Evolutionary conservation across 1,140 invertebrate species (phyloP), one percentile per base, ranked within the genome.

Genomic region (Diachasmimorpha longicaudata): DNA sequence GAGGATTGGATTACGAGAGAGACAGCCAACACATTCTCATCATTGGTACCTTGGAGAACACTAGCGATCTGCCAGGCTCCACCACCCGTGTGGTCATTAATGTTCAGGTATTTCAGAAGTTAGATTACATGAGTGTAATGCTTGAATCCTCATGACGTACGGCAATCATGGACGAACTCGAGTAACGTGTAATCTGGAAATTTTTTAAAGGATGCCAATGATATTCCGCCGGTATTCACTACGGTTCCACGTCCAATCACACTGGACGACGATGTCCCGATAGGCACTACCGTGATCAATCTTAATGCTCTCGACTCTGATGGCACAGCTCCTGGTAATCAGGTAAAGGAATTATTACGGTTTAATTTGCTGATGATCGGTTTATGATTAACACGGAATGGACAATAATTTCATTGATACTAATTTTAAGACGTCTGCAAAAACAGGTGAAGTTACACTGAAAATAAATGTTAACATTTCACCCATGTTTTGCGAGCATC

Each of bases 201-300:
- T 11, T 25, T 58, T 73, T 66, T 89, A 10, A 81, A 93, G 90
- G 94, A 96, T 85, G 91, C 94, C 75, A 96, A 96, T 85, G 95
- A 96, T 85, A 93, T 96, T 77, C 92, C 95, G 0, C 97, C 97
- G 10, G 91, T 95, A 16, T 98, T 98, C 83, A 94, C 94, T 2
- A 92, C 93, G 0, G 91, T 95, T 6, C 92, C 95, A 0, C 91
- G 93, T 67, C 95, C 96, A 0, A 93, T 97, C 9, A 94, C 94
- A 0, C 87, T 97, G 6, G 95, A 96, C 75, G 96, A 97, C 81
- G 94, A 95, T 55, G 92, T 94, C 0, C 90, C 93, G 0, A 94
- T 97, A 76, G 96, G 96, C 31, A 94, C 93, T 4, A 90, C 93
- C 10, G 93, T 98, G 0, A 93, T 94, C 4, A 94, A 93, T 52